phyloP scores from a whole-genome alignment of 2,797 vertebrate species.

The Pipistrellus nathusii region DNA sequence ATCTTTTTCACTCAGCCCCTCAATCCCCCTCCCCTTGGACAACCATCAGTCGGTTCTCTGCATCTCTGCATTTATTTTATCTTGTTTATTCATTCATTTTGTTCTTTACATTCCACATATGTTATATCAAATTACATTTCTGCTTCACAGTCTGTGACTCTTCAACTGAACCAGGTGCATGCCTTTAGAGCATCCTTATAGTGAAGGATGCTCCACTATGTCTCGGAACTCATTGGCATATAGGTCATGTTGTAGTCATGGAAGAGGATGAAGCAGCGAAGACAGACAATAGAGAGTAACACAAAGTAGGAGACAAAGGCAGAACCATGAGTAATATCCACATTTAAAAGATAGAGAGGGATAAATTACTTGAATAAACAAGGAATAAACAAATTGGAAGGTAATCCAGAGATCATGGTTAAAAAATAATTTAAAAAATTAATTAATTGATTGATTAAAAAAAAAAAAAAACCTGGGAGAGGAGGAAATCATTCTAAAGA shows the following conservation, averaged over 20 bases:
- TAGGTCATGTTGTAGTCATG: background rate
- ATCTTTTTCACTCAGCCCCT: too few relatives aligned
- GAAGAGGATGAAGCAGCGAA: background rate
- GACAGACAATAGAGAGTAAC: background rate
- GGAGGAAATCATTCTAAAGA: background rate
- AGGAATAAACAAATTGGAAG: background rate
- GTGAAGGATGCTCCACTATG: background rate
- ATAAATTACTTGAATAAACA: conserved; percentile 6
- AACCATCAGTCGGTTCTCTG: too few relatives aligned
- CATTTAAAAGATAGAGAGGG: background rate
- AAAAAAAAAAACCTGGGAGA: background rate
- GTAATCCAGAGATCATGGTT: background rate
- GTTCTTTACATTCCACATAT: too few relatives aligned
- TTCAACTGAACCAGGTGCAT: too few relatives aligned
- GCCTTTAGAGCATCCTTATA: background rate
- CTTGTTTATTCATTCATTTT: too few relatives aligned
- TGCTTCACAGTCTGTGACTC: too few relatives aligned
- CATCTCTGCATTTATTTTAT: too few relatives aligned
- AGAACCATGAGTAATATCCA: background rate
- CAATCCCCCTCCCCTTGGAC: too few relatives aligned
- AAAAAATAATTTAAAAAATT: too few relatives aligned
- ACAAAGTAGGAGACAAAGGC: background rate
- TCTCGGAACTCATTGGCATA: background rate
- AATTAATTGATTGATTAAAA: too few relatives aligned
- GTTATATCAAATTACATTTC: too few relatives aligned